Conservation (phyloP, 37 sponge, comb jelly and placozoan genomes). For the Chondrilla cf. caribensis region DNA sequence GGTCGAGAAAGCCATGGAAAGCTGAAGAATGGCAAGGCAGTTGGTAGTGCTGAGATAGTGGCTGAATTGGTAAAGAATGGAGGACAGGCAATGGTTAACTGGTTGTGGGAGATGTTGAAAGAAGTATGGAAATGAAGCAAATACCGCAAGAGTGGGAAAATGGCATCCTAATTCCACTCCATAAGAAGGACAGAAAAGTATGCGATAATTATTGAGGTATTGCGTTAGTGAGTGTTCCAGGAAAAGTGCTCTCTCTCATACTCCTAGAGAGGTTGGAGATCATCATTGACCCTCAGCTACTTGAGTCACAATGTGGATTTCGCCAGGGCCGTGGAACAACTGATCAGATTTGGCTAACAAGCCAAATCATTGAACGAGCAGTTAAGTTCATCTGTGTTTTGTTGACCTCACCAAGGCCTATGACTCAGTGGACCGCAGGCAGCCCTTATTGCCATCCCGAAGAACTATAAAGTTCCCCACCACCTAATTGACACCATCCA, state of each 20-base stretch:
- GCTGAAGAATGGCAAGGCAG: slow-evolving; percentile 25
- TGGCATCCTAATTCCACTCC: slow-evolving; percentile 16
- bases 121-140: slow-evolving; percentile 11
- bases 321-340: slow-evolving; percentile 7
- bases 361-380: slow-evolving; percentile 2
- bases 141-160: slow-evolving; percentile 7
- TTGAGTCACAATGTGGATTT: slow-evolving; percentile 18
- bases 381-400: slow-evolving; percentile 1
- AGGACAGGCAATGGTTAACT: slow-evolving; percentile 24
- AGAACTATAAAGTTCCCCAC: neutral
- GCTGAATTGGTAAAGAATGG: slow-evolving; percentile 4
- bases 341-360: slow-evolving; percentile 8
- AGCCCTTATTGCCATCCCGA: slow-evolving; percentile 14
- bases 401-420: slow-evolving; percentile 11
- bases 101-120: slow-evolving; percentile 18
- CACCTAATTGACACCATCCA: slow-evolving; percentile 1
- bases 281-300: slow-evolving; percentile 15
- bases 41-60: slow-evolving; percentile 17
- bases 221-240: slow-evolving; percentile 17
- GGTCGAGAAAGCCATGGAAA: neutral
- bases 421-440: slow-evolving; percentile 4
- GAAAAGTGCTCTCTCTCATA: slow-evolving; percentile 13
- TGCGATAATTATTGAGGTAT: slow-evolving; percentile 11
- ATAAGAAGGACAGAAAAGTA: slow-evolving; percentile 15
- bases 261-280: neutral